A percentile compares a stretch with the other conserved stretches of the same genome.
These are phyloP conservation scores for Xiphorhynchus erythropygius DNA, from an alignment of 2,797 vertebrate genomes.

Conservation along the genomic window DNA sequence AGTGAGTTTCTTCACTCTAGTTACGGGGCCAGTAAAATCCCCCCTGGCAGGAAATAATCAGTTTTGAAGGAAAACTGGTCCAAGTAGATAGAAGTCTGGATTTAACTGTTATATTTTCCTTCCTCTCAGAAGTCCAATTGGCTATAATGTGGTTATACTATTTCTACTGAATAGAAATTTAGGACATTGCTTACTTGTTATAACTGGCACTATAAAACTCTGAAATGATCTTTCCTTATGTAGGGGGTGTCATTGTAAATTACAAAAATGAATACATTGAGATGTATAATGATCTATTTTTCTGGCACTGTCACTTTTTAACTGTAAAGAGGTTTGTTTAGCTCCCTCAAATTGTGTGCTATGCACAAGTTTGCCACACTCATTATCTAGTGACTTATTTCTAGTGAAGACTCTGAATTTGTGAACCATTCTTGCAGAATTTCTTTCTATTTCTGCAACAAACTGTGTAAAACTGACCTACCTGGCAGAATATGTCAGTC, in stretches of 20 bases:
- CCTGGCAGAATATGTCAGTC: not conserved
- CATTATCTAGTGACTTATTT: not conserved
- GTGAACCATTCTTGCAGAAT: not conserved
- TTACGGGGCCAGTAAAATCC: conserved; percentile 10
- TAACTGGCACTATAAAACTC: not conserved
- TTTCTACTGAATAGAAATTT: not conserved
- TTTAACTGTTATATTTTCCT: conserved; percentile 23
- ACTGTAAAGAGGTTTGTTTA: not conserved
- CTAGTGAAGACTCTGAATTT: not conserved
- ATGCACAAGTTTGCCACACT: not conserved
- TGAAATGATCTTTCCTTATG: not conserved
- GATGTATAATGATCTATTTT: not conserved
- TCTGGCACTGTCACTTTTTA: not conserved
- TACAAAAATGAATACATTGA: not conserved
- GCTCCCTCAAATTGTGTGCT: not conserved
- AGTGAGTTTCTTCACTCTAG: conserved; percentile 1
- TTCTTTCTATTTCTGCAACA: not conserved
- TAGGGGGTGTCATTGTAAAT: not conserved
- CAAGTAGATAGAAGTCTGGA: conserved; percentile 29
- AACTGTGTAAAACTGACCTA: not conserved
- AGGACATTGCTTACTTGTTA: not conserved
- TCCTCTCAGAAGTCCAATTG: not conserved
- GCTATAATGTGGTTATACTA: not conserved
- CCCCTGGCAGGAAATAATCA: not conserved
- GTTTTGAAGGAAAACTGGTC: conserved; percentile 20